phyloP scores from a whole-genome alignment of 2,797 vertebrate species.

The Buceros bicornis region DNA sequence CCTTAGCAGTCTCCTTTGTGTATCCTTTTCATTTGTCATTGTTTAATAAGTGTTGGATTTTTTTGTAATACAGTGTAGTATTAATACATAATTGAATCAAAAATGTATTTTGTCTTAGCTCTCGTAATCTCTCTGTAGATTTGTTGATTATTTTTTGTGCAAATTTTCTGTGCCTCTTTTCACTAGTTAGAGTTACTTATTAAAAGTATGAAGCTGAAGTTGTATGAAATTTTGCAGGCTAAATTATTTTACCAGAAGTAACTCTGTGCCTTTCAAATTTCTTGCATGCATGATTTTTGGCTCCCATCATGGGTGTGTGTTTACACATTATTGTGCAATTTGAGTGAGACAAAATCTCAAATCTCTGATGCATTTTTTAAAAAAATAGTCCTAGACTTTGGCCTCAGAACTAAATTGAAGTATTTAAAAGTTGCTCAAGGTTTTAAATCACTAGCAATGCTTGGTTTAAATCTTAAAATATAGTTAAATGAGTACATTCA shows the following conservation, averaged over 20 bases:
- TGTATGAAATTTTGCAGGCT: not conserved
- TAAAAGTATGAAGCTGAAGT: rapidly evolving
- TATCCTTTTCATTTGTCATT: not conserved
- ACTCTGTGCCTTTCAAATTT: not conserved
- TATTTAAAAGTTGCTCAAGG: not conserved
- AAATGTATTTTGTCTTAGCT: not conserved
- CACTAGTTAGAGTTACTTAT: not conserved
- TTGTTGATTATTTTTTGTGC: not conserved
- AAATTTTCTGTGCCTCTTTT: not conserved
- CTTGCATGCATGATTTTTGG: not conserved
- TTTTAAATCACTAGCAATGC: not conserved
- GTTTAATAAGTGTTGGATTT: not conserved
- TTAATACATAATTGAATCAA: not conserved
- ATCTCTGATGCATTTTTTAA: not conserved
- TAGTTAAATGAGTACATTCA: not conserved
- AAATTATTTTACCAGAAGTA: not conserved
- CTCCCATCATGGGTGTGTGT: not conserved
- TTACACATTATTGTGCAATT: not conserved
- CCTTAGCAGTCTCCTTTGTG: not conserved
- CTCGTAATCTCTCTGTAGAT: not conserved
- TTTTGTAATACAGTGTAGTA: not conserved
- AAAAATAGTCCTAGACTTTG: not conserved
- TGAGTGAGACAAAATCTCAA: not conserved
- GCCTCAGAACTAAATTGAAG: not conserved
- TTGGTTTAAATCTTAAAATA: not conserved